Evolutionary conservation across 2,113 vertebrate species (phyloP).

Genomic region (Myrmecophaga tridactyla): DNA sequence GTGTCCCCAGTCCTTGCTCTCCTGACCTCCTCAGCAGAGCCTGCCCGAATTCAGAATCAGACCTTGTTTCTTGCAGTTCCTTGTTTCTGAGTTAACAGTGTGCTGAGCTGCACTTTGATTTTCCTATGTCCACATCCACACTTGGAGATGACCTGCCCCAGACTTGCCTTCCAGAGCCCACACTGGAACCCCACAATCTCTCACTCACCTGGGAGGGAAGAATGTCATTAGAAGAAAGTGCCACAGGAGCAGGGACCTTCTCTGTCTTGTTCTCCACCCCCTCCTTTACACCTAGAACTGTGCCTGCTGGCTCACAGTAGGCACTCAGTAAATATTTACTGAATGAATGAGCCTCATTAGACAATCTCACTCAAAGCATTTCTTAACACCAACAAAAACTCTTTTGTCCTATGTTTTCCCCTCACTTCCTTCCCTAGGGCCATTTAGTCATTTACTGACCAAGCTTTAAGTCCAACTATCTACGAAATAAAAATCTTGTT

Average conservation of each 20-base stretch:
- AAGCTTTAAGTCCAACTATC: background rate
- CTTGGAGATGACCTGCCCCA: background rate
- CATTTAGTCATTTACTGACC: slow-evolving; percentile 7
- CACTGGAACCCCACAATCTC: background rate
- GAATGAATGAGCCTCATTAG: background rate
- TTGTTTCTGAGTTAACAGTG: too few relatives aligned
- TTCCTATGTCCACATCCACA: background rate
- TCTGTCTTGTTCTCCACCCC: background rate
- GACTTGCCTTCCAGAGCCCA: background rate
- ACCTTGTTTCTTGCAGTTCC: too few relatives aligned
- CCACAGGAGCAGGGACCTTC: background rate
- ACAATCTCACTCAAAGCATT: background rate
- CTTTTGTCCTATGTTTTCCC: background rate
- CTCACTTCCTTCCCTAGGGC: background rate
- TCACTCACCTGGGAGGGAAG: background rate
- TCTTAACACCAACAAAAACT: background rate
- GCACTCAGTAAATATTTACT: background rate
- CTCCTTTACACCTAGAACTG: background rate
- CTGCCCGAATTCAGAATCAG: too few relatives aligned
- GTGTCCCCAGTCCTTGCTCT: too few relatives aligned
- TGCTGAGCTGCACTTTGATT: background rate
- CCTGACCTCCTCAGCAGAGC: too few relatives aligned
- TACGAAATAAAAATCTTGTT: background rate
- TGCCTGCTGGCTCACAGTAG: background rate
- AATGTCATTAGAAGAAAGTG: background rate